These are phyloP conservation scores for Leptosomus discolor DNA, from an alignment of 2,113 vertebrate genomes.

Conservation along the genomic window DNA sequence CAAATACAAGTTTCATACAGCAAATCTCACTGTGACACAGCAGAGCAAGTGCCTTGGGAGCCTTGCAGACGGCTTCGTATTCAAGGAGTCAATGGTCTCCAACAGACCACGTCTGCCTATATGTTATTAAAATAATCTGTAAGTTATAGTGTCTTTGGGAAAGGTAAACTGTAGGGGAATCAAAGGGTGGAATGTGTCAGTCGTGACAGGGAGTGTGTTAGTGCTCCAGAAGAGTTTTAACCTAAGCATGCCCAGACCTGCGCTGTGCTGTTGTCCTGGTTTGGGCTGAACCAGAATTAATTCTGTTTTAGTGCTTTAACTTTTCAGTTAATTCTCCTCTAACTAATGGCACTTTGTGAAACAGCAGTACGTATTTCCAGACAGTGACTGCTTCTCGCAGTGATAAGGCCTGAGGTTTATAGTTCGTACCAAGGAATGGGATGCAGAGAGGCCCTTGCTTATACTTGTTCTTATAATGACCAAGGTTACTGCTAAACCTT, in stretches of 20 bases:
- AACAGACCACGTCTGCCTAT: background rate
- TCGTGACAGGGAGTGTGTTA: background rate
- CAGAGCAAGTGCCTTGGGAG: background rate
- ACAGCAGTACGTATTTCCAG: too few species aligned
- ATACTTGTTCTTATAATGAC: too few species aligned
- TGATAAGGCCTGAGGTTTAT: too few species aligned
- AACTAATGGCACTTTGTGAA: too few species aligned
- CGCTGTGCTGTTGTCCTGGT: background rate
- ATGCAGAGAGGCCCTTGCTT: too few species aligned
- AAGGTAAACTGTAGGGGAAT: background rate
- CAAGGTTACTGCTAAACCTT: too few species aligned
- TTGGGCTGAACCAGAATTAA: too few species aligned
- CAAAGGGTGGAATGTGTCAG: background rate
- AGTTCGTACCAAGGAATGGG: too few species aligned
- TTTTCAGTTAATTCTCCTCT: too few species aligned
- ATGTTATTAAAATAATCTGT: background rate
- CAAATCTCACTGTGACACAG: background rate
- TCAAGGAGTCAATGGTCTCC: background rate
- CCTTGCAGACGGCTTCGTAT: background rate
- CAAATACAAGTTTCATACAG: background rate
- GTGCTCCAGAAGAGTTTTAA: background rate
- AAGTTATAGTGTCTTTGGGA: background rate
- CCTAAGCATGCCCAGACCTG: rapidly evolving
- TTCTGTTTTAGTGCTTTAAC: too few species aligned
- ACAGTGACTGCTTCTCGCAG: too few species aligned